These are phyloP conservation scores for Cisticola juncidis DNA, from an alignment of 2,113 vertebrate species.

Conservation along the genomic window DNA sequence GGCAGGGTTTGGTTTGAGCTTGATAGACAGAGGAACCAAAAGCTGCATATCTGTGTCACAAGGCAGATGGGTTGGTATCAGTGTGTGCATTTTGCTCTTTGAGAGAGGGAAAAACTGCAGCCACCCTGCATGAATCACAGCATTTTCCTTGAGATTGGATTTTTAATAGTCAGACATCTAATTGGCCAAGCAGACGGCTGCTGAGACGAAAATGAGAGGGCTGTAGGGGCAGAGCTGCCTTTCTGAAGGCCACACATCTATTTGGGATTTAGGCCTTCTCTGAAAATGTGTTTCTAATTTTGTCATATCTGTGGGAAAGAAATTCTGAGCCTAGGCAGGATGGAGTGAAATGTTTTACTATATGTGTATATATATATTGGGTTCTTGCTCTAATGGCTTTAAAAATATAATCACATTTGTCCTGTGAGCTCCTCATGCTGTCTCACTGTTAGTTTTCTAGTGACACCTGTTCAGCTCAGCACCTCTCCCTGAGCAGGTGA, in stretches of 20 bases:
- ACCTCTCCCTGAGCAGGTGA: background rate
- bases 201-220: background rate
- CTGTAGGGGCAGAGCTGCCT: background rate
- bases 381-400: background rate
- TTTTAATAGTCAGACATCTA: constrained; percentile 24
- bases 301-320: background rate
- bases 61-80: background rate
- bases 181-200: background rate
- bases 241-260: background rate
- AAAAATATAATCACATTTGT: background rate
- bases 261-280: background rate
- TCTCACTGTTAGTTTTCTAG: background rate
- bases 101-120: background rate
- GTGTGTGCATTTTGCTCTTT: accelerated
- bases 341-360: background rate
- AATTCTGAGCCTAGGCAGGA: background rate
- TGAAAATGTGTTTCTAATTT: constrained; percentile 50
- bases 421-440: background rate
- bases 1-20: background rate
- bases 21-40: background rate
- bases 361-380: background rate
- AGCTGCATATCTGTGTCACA: background rate
- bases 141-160: background rate
- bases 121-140: background rate
- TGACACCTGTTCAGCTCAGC: background rate